phyloP scores from a whole-genome alignment of 1,140 invertebrate species.

The Drosophila eugracilis region DNA sequence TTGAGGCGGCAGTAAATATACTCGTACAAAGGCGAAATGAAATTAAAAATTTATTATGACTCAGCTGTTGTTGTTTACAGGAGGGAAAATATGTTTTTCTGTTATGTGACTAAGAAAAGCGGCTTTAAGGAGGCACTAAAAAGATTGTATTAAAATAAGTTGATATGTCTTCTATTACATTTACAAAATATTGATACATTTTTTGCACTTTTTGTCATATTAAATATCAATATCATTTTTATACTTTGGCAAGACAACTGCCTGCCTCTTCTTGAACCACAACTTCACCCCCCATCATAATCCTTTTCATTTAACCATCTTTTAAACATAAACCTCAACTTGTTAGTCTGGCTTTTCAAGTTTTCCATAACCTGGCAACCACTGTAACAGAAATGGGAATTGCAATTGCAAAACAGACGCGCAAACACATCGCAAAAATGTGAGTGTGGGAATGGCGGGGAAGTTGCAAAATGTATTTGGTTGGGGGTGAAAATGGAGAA shows the following conservation, averaged over 20 bases:
- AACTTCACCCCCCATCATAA: no score
- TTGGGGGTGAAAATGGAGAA: conserved; percentile 10
- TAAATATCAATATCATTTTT: no score
- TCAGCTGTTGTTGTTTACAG: conserved; percentile 45
- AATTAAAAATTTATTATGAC: conserved; percentile 79
- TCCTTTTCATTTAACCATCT: background rate
- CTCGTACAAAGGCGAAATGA: conserved; percentile 60
- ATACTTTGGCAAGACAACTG: no score
- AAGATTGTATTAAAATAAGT: no score
- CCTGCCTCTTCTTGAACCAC: no score
- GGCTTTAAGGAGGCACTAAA: background rate
- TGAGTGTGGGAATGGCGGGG: conserved; percentile 6
- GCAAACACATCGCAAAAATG: conserved; percentile 39
- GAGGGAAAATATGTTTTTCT: background rate
- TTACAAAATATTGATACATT: no score
- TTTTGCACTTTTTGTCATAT: no score
- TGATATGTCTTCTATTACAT: no score
- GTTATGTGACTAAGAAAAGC: background rate
- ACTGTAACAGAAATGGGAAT: conserved; percentile 72
- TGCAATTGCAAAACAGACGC: conserved; percentile 68
- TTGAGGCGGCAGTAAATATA: conserved; percentile 58
- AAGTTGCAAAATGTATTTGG: conserved; percentile 1
- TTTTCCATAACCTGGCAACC: conserved; percentile 22
- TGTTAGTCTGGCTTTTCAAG: background rate
- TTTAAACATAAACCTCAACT: no score